phyloP scores from a whole-genome alignment of 2,113 vertebrate species.

The Cyanoderma ruficeps region DNA sequence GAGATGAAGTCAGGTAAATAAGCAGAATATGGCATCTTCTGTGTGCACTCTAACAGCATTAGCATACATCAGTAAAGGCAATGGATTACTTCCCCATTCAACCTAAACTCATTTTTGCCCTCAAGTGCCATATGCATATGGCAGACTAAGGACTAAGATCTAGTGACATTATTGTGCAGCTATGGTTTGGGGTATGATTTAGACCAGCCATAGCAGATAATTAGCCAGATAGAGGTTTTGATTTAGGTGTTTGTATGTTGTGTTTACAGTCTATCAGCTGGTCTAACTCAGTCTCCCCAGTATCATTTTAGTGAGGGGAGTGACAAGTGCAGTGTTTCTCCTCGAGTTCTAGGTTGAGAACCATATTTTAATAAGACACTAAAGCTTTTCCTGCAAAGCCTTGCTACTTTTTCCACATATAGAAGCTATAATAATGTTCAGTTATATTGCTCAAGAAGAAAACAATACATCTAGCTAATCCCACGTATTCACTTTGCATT shows the following conservation, averaged over 20 bases:
- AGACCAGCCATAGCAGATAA: background rate
- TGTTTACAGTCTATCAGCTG: background rate
- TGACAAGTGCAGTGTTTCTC: background rate
- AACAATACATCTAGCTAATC: constrained; percentile 20
- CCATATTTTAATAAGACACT: background rate
- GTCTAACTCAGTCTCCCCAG: background rate
- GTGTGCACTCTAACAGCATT: background rate
- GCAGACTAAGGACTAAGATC: background rate
- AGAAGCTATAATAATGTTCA: background rate
- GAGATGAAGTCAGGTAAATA: background rate
- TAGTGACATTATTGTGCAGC: background rate
- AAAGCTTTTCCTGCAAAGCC: background rate
- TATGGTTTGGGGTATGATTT: background rate
- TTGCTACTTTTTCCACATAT: background rate
- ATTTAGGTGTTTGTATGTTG: background rate
- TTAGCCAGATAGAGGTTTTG: background rate
- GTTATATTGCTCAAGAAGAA: background rate
- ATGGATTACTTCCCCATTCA: background rate
- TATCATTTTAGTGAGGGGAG: background rate
- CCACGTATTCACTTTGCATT: background rate
- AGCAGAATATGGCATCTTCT: background rate
- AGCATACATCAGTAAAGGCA: background rate
- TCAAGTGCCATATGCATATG: background rate
- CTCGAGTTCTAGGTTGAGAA: background rate
- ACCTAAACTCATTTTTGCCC: background rate